phyloP scores from a whole-genome alignment of 2,797 vertebrate genomes.

The Anguilla marmorata region DNA sequence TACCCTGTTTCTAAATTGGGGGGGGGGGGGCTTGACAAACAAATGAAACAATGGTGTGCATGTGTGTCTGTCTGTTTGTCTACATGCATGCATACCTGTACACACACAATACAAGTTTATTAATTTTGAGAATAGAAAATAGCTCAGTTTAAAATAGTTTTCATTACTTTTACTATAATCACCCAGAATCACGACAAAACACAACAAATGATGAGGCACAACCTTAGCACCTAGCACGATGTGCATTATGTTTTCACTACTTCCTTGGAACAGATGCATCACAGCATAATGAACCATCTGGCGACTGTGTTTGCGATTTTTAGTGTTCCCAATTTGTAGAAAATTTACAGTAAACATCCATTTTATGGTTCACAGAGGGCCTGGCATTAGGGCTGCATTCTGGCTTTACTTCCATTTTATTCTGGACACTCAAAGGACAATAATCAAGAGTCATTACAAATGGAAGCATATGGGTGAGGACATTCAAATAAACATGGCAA shows the following conservation, averaged over 20 bases:
- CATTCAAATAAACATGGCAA: conserved; percentile 49
- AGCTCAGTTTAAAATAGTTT: background rate
- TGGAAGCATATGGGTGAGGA: conserved; percentile 49
- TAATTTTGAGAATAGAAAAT: background rate
- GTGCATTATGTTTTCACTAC: background rate
- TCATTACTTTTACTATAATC: background rate
- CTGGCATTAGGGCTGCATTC: conserved; percentile 48
- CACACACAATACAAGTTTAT: too few species aligned
- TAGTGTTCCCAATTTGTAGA: conserved; percentile 63
- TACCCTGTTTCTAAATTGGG: background rate
- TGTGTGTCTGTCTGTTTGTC: too few species aligned
- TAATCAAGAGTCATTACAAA: conserved; percentile 50
- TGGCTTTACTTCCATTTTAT: conserved; percentile 27
- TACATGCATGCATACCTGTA: too few species aligned
- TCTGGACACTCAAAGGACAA: conserved; percentile 45
- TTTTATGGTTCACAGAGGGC: conserved; percentile 64
- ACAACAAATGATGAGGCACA: background rate
- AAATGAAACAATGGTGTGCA: too few species aligned
- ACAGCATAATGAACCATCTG: conserved; percentile 63
- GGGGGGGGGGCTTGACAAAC: too few species aligned
- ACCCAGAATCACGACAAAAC: background rate
- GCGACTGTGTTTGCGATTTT: conserved; percentile 73
- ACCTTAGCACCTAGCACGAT: background rate
- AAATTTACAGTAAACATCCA: conserved; percentile 73
- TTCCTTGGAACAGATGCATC: conserved; percentile 62